These are phyloP conservation scores for Hemibagrus wyckioides DNA, from an alignment of 2,113 vertebrate species.

Conservation along the genomic window DNA sequence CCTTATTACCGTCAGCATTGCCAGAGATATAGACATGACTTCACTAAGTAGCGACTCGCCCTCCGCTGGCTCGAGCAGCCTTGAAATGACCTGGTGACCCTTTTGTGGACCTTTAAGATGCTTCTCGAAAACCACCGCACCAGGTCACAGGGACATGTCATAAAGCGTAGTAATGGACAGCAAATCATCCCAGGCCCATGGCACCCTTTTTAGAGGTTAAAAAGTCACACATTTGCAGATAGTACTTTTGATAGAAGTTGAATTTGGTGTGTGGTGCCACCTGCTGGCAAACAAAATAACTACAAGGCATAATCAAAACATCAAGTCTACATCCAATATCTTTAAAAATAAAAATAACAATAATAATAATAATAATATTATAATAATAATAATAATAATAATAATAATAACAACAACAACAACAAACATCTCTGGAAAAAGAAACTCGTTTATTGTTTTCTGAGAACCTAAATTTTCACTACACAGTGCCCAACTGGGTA, in stretches of 20 bases:
- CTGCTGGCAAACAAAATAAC: constrained; percentile 39
- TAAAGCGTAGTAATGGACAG: constrained; percentile 33
- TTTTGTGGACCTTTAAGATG: neutral
- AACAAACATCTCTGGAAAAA: constrained; percentile 30
- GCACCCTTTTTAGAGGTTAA: constrained; percentile 39
- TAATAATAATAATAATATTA: no score
- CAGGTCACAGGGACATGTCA: neutral
- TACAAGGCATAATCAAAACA: neutral
- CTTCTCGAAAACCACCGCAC: constrained; percentile 1
- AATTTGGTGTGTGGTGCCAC: constrained; percentile 34
- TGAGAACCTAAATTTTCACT: constrained; percentile 32
- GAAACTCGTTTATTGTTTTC: constrained; percentile 47
- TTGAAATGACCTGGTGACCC: constrained; percentile 20
- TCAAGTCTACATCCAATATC: neutral
- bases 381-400: no score
- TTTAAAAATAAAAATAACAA: neutral
- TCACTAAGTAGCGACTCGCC: constrained; percentile 10
- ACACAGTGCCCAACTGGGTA: constrained; percentile 41
- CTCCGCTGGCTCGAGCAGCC: neutral
- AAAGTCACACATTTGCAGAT: constrained; percentile 28
- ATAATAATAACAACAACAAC: neutral
- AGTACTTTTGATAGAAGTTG: neutral
- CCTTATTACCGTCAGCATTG: constrained; percentile 3
- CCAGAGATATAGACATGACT: constrained; percentile 32
- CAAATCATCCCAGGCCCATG: constrained; percentile 34